A percentile compares a stretch with the other conserved stretches of the same genome.
Evolutionary conservation across 2,113 vertebrate species (phyloP).

Genomic region (Cephalopholis sonnerati): DNA sequence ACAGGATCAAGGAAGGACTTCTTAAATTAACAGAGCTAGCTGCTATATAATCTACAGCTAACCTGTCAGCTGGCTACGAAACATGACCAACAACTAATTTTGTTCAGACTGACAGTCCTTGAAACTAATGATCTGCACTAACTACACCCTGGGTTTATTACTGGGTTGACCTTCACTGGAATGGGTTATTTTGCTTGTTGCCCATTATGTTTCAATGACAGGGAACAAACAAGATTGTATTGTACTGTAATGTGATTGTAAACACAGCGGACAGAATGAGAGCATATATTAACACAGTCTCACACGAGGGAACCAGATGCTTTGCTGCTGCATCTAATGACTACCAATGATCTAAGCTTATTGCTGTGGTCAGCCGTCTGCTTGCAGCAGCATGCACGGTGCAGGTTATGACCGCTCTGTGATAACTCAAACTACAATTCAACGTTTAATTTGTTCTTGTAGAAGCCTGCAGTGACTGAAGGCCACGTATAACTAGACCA

Average conservation of each 20-base stretch:
- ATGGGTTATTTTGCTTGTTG: conserved; percentile 1
- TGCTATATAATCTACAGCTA: conserved; percentile 52
- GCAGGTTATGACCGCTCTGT: conserved; percentile 10
- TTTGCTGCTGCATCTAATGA: conserved; percentile 56
- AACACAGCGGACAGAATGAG: conserved; percentile 23
- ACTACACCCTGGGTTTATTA: conserved; percentile 22
- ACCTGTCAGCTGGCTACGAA: conserved; percentile 39
- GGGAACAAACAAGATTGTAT: background rate
- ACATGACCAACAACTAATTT: conserved; percentile 34
- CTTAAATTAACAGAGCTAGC: conserved; percentile 53
- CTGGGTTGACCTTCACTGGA: conserved; percentile 10
- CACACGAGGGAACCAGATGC: conserved; percentile 49
- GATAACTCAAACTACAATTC: conserved; percentile 10
- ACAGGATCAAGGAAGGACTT: conserved; percentile 67
- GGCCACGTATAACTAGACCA: conserved; percentile 18
- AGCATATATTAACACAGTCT: conserved; percentile 47
- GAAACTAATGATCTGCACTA: conserved; percentile 61
- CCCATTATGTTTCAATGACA: conserved; percentile 31
- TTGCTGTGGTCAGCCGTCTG: conserved; percentile 34
- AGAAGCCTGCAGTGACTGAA: conserved; percentile 5
- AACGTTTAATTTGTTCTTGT: background rate
- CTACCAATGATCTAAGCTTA: conserved; percentile 23
- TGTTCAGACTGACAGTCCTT: background rate
- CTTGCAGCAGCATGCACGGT: conserved; percentile 55
- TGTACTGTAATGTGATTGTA: conserved; percentile 4